These are phyloP conservation scores for Macrosteles quadrilineatus DNA, from an alignment of 1,140 invertebrate genomes.

Conservation along the genomic window DNA sequence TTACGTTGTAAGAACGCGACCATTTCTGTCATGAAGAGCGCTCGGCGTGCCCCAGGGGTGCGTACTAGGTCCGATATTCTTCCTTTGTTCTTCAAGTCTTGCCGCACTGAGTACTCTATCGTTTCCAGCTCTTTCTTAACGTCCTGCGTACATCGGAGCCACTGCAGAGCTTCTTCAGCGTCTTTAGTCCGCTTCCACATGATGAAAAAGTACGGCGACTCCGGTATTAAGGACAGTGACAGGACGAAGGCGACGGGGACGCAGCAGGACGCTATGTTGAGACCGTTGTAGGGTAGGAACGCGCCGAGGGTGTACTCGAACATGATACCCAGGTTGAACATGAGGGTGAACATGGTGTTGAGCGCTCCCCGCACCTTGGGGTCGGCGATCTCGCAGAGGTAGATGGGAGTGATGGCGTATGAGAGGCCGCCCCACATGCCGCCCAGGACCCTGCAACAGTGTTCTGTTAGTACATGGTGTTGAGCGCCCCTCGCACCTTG, in stretches of 20 bases:
- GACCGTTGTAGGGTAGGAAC: slow-evolving; percentile 63
- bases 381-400: slow-evolving; percentile 67
- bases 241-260: slow-evolving; percentile 63
- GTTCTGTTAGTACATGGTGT: slow-evolving; percentile 67
- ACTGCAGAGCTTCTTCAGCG: slow-evolving; percentile 64
- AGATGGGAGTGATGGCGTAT: slow-evolving; percentile 56
- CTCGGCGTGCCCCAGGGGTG: slow-evolving; percentile 51
- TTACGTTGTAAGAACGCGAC: slow-evolving; percentile 75
- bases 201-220: slow-evolving; percentile 74
- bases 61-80: slow-evolving; percentile 30
- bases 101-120: slow-evolving; percentile 36
- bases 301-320: slow-evolving; percentile 75
- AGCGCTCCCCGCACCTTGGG: slow-evolving; percentile 61
- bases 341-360: slow-evolving; percentile 66
- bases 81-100: slow-evolving; percentile 31
- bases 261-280: slow-evolving; percentile 64
- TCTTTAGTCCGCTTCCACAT: slow-evolving; percentile 58
- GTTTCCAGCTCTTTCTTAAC: slow-evolving; percentile 33
- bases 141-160: slow-evolving; percentile 57
- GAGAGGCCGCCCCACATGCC: slow-evolving; percentile 56
- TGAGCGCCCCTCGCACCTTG: slow-evolving; percentile 61
- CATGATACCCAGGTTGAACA: slow-evolving; percentile 74
- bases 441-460: slow-evolving; percentile 42
- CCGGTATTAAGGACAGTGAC: slow-evolving; percentile 74
- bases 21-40: slow-evolving; percentile 62